These are phyloP conservation scores for Ephydatia muelleri DNA, from an alignment of 37 sponge, comb jelly and placozoan species.

Conservation along the genomic window DNA sequence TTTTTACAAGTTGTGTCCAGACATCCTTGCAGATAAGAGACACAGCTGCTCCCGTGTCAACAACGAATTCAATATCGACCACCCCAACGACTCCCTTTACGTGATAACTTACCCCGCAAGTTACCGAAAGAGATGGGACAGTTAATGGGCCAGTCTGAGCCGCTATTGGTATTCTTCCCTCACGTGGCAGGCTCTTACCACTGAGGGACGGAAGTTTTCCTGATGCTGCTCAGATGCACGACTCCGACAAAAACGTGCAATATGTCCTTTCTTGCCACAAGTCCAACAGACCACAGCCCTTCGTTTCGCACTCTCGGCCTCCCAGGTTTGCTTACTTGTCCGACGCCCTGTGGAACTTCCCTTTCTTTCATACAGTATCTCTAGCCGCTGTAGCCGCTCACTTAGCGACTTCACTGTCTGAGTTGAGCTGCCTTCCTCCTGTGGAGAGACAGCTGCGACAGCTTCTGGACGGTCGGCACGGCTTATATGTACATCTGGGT, in stretches of 20 bases:
- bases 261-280: constrained; percentile 32
- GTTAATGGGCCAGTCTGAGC: background rate
- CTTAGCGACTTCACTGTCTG: constrained; percentile 9
- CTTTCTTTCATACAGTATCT: constrained; percentile 3
- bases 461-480: background rate
- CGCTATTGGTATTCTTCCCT: constrained; percentile 6
- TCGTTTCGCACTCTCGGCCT: no score
- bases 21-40: no score
- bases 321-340: no score
- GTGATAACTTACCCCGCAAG: background rate
- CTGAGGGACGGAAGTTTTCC: constrained; percentile 31
- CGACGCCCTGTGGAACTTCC: background rate
- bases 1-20: no score
- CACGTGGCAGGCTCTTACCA: constrained; percentile 18
- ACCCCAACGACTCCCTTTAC: constrained; percentile 15
- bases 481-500: background rate
- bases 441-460: background rate
- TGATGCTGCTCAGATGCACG: constrained; percentile 10
- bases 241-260: constrained; percentile 18
- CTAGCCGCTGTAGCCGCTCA: constrained; percentile 29
- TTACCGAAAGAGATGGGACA: background rate
- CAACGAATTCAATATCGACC: background rate
- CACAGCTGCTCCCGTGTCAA: constrained; percentile 57
- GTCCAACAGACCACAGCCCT: constrained; percentile 21
- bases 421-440: background rate